phyloP scores from a whole-genome alignment of 2,113 vertebrate species.

The Naja naja region DNA sequence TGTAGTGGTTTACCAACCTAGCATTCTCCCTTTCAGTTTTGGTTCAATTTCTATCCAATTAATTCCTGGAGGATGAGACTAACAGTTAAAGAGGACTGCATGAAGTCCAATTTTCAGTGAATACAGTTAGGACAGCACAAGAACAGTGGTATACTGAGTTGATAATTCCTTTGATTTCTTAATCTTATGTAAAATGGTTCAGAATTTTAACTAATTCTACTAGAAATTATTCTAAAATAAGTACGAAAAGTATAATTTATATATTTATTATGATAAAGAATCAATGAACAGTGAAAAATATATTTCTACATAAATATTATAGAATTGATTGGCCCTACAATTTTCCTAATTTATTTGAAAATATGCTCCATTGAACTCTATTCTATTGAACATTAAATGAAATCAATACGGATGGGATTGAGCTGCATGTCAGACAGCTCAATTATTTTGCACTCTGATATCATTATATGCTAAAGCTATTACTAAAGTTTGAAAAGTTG shows the following conservation, averaged over 20 bases:
- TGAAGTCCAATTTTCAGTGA: neutral
- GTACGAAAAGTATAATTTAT: neutral
- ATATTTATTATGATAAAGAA: neutral
- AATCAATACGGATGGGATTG: neutral
- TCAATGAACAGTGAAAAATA: neutral
- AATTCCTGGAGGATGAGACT: neutral
- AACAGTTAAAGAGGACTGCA: neutral
- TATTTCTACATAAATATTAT: neutral
- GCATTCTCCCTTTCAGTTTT: neutral
- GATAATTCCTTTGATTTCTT: neutral
- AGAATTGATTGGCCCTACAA: neutral
- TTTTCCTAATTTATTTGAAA: neutral
- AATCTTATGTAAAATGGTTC: neutral
- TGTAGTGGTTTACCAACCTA: neutral
- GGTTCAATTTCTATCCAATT: neutral
- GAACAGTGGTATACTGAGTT: neutral
- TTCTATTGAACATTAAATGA: neutral
- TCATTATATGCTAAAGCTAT: neutral
- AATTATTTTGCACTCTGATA: neutral
- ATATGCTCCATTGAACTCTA: neutral
- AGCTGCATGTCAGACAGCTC: neutral
- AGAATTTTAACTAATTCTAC: neutral
- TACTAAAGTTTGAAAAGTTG: neutral
- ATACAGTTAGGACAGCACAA: neutral
- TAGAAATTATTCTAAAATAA: neutral